These are phyloP conservation scores for Eurystomus glaucurus DNA, from an alignment of 2,797 vertebrate species.

Conservation along the genomic window DNA sequence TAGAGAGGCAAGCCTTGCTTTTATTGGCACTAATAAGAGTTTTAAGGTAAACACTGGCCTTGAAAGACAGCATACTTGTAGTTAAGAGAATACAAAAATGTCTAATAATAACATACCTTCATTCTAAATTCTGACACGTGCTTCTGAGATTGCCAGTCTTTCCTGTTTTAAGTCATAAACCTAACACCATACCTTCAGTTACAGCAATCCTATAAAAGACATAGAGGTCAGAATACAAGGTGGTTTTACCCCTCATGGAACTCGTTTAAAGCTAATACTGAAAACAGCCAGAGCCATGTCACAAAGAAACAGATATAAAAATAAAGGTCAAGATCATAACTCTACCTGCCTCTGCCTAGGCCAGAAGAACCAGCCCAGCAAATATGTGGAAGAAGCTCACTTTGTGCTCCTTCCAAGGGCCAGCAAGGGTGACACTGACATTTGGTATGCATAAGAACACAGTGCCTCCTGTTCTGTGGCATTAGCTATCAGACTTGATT, in stretches of 20 bases:
- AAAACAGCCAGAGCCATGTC: not conserved
- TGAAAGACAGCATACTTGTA: not conserved
- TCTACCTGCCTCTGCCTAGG: not conserved
- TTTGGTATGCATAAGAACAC: not conserved
- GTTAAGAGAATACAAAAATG: constrained; percentile 39
- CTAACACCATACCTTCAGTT: not conserved
- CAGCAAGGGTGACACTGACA: not conserved
- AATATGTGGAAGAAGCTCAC: not conserved
- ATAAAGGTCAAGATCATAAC: constrained; percentile 22
- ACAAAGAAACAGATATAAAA: not conserved
- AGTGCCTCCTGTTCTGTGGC: not conserved
- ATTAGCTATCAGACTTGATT: not conserved
- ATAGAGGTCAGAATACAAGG: not conserved
- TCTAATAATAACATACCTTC: not conserved
- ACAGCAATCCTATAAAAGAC: not conserved
- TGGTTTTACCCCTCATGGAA: not conserved
- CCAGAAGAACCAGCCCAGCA: constrained; percentile 21
- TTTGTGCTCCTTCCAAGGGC: not conserved
- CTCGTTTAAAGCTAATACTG: not conserved
- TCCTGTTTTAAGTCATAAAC: not conserved
- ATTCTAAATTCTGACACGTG: not conserved
- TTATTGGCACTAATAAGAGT: not conserved
- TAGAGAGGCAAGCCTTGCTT: constrained; percentile 38
- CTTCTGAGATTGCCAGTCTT: not conserved
- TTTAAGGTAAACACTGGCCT: constrained; percentile 25